Evolutionary conservation across 2,888 invertebrate species (phyloP).

Genomic region (Aplocera efformata): DNA sequence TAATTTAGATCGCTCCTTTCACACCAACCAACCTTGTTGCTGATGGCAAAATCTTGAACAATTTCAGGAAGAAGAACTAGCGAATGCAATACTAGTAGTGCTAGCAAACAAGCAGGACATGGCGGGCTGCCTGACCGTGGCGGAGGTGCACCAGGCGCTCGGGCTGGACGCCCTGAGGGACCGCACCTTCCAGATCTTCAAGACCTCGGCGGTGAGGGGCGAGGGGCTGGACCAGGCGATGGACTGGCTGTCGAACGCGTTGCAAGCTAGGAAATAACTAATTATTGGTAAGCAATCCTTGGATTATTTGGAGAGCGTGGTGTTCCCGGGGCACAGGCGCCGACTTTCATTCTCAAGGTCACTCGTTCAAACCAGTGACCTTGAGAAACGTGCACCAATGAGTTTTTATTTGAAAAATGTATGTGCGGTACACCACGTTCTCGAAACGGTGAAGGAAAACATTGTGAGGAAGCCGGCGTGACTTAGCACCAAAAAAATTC

Average conservation of each 20-base stretch:
- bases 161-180: slow-evolving; percentile 97
- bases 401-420: no score
- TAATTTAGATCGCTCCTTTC: no score
- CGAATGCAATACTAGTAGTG: slow-evolving; percentile 96
- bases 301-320: no score
- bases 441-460: no score
- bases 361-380: no score
- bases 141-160: slow-evolving; percentile 97
- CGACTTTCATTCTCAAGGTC: no score
- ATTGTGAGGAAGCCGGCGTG: no score
- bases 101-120: slow-evolving; percentile 99
- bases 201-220: slow-evolving; percentile 98
- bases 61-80: slow-evolving; percentile 95
- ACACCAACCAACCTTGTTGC: no score
- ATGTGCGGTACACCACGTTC: no score
- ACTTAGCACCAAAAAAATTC: no score
- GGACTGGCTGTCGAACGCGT: slow-evolving; percentile 98
- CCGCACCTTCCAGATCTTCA: slow-evolving; percentile 99
- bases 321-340: no score
- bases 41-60: slow-evolving; percentile 4
- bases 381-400: no score
- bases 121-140: slow-evolving; percentile 97
- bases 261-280: slow-evolving; percentile 92
- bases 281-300: slow-evolving; percentile 9
- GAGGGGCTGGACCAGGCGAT: slow-evolving; percentile 99